Conservation (phyloP, 2,888 invertebrate species). For the Siphonodentalium dalli region DNA sequence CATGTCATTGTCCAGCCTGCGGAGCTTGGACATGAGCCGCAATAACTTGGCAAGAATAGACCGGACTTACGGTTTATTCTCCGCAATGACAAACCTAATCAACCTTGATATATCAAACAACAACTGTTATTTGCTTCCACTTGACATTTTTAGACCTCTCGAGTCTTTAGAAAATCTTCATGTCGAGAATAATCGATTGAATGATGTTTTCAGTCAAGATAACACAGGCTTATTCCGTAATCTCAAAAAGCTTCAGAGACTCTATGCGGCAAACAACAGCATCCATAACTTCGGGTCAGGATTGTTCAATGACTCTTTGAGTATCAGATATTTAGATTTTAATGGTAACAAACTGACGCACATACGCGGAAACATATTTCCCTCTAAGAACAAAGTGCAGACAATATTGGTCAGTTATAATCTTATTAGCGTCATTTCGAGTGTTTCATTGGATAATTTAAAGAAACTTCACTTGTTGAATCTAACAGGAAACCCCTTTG, state of each 20-base stretch:
- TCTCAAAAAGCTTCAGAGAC: constrained; percentile 32
- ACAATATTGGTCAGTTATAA: constrained; percentile 55
- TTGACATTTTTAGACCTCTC: constrained; percentile 29
- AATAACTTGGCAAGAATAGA: constrained; percentile 51
- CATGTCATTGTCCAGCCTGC: constrained; percentile 68
- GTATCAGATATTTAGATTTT: constrained; percentile 70
- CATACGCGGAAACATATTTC: constrained; percentile 35
- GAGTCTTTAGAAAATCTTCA: constrained; percentile 32
- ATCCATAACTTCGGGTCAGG: constrained; percentile 53
- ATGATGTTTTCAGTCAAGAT: constrained; percentile 31
- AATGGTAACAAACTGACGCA: constrained; percentile 72
- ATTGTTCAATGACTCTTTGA: constrained; percentile 74
- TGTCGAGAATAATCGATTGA: constrained; percentile 40
- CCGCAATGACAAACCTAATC: constrained; percentile 28
- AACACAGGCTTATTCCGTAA: constrained; percentile 32
- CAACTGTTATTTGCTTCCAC: constrained; percentile 30
- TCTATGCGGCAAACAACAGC: constrained; percentile 55
- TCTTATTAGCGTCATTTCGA: constrained; percentile 52
- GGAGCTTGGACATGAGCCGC: constrained; percentile 79
- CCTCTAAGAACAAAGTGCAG: constrained; percentile 17
- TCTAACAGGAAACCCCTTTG: constrained; percentile 87
- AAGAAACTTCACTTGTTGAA: constrained; percentile 70
- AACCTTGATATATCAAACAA: constrained; percentile 43
- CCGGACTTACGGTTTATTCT: constrained; percentile 25
- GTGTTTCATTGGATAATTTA: constrained; percentile 70